Evolutionary conservation across 1,140 invertebrate species (phyloP).

Genomic region (fruit fly (Drosophila melanogaster)): Release_6_plus_ISO1_MT NT_033779.5:7295501-7296000

Average conservation of each 20-base stretch:
- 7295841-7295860: conserved; percentile 46
- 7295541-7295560: conserved; percentile 70
- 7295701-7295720: conserved; percentile 79
- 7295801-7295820: conserved; percentile 51
- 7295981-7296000: conserved; percentile 31
- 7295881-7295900: conserved; percentile 65
- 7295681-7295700: conserved; percentile 56
- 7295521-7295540: conserved; percentile 39
- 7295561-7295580: conserved; percentile 75
- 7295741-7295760: conserved; percentile 76
- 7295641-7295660: conserved; percentile 4
- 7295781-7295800: conserved; percentile 15
- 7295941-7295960: conserved; percentile 83
- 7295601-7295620: conserved; percentile 55
- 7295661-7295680: conserved; percentile 35
- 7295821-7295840: conserved; percentile 79
- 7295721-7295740: conserved; percentile 75
- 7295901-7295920: conserved; percentile 64
- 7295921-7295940: conserved; percentile 71
- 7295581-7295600: conserved; percentile 78
- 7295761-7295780: conserved; percentile 31
- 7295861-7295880: conserved; percentile 4
- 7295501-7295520: conserved; percentile 51
- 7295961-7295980: conserved; percentile 71
- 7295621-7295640: conserved; percentile 11